phyloP scores from a whole-genome alignment of 2,797 vertebrate genomes.

The Aplochiton taeniatus region DNA sequence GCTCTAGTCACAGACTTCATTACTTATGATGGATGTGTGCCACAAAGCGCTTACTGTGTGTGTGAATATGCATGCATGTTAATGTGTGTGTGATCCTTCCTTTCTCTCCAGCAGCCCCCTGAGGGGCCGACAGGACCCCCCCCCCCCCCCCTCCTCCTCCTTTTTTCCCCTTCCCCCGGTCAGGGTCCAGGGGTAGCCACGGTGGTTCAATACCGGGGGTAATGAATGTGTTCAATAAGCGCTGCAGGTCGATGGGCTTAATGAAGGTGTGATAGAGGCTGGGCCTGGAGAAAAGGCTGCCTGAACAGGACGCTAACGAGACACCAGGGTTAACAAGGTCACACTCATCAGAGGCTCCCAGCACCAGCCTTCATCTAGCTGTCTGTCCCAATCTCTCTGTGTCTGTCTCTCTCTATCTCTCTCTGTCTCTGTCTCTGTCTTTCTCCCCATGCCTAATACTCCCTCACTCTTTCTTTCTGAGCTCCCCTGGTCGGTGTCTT shows the following conservation, averaged over 20 bases:
- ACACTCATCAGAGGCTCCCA: conserved; percentile 51
- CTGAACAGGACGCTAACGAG: conserved; percentile 68
- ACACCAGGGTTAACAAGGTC: conserved; percentile 66
- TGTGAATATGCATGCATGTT: not conserved
- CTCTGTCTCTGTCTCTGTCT: not conserved
- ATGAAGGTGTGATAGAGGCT: conserved; percentile 78
- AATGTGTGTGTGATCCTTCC: conserved; percentile 23
- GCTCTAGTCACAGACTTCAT: conserved; percentile 65
- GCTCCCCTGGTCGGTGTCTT: conserved; percentile 16
- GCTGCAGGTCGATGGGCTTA: conserved; percentile 73
- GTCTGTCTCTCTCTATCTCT: not conserved
- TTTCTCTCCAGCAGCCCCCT: not conserved
- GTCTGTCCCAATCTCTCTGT: not conserved
- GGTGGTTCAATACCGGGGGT: conserved; percentile 67
- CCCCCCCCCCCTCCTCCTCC: not conserved
- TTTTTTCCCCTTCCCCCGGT: conserved; percentile 10
- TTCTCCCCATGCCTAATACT: not conserved
- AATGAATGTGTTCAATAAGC: conserved; percentile 83
- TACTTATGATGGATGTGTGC: conserved; percentile 65
- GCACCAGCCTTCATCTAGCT: conserved; percentile 10
- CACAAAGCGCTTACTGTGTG: conserved; percentile 26
- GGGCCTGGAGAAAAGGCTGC: conserved; percentile 47
- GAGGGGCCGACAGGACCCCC: no score
- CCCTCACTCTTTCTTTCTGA: conserved; percentile 8
- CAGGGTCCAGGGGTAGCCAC: conserved; percentile 49